These are phyloP conservation scores for Telmatherina bonti DNA, from an alignment of 2,797 vertebrate species.

Conservation along the genomic window DNA sequence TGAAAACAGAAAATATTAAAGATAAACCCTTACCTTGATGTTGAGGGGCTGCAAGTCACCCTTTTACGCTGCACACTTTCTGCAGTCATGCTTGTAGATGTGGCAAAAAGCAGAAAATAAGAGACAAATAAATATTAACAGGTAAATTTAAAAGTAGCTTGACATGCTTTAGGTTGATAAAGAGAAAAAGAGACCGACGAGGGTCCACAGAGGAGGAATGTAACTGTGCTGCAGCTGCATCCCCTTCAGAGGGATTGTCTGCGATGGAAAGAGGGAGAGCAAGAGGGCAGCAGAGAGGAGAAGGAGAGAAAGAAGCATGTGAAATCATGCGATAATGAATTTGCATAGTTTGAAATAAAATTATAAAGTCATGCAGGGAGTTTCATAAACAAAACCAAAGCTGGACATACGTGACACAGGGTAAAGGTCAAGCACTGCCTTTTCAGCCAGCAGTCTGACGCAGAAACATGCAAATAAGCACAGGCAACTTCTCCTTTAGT, in stretches of 20 bases:
- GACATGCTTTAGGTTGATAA: neutral
- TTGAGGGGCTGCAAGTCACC: slow-evolving; percentile 10
- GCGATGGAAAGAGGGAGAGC: slow-evolving; percentile 9
- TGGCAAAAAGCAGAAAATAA: neutral
- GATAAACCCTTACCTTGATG: slow-evolving; percentile 52
- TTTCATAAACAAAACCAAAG: neutral
- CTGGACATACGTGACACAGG: neutral
- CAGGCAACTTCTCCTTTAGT: no score
- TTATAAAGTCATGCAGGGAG: neutral
- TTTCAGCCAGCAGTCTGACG: no score
- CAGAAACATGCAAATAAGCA: no score
- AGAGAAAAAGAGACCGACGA: slow-evolving; percentile 1
- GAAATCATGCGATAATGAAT: neutral
- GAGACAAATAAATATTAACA: neutral
- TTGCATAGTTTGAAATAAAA: neutral
- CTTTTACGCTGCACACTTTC: neutral
- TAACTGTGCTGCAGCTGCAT: slow-evolving; percentile 21
- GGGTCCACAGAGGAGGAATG: neutral
- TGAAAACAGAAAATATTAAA: neutral
- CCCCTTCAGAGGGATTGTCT: slow-evolving; percentile 15
- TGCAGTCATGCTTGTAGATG: slow-evolving; percentile 22
- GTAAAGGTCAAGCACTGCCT: no score
- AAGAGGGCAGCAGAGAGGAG: slow-evolving; percentile 5
- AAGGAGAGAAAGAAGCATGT: neutral
- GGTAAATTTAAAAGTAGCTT: slow-evolving; percentile 27